phyloP scores from a whole-genome alignment of 2,113 vertebrate species.

The Pholis gunnellus region DNA sequence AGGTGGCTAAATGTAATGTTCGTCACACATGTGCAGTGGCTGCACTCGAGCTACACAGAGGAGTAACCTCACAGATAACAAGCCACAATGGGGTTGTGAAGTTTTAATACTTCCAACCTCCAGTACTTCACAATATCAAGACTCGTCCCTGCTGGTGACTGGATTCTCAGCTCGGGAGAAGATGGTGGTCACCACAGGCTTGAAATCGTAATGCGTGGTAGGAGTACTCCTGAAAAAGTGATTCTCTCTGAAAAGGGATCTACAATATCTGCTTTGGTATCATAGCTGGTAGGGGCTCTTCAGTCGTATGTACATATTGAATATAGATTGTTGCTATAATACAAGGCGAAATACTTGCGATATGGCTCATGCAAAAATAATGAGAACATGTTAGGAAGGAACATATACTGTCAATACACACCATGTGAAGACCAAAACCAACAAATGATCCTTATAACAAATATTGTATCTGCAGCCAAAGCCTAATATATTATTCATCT shows the following conservation, averaged over 20 bases:
- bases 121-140: conserved; percentile 1
- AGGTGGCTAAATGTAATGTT: background rate
- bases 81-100: background rate
- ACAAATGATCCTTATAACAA: background rate
- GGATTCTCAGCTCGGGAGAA: conserved; percentile 9
- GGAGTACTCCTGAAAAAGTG: conserved; percentile 27
- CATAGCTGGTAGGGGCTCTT: background rate
- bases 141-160: background rate
- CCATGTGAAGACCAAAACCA: background rate
- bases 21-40: background rate
- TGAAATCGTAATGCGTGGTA: conserved; percentile 38
- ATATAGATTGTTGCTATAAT: background rate
- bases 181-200: conserved; percentile 3
- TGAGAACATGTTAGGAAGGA: background rate
- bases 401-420: background rate
- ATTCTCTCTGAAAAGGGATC: conserved; percentile 15
- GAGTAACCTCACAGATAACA: background rate
- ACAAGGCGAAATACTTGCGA: background rate
- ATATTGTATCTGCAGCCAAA: background rate
- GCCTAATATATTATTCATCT: background rate
- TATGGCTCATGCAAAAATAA: background rate
- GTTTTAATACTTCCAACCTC: background rate
- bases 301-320: background rate
- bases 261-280: background rate
- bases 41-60: background rate